Evolutionary conservation across 1,140 invertebrate genomes (phyloP).

Genomic region (Holcopasites calliopsidis): DNA sequence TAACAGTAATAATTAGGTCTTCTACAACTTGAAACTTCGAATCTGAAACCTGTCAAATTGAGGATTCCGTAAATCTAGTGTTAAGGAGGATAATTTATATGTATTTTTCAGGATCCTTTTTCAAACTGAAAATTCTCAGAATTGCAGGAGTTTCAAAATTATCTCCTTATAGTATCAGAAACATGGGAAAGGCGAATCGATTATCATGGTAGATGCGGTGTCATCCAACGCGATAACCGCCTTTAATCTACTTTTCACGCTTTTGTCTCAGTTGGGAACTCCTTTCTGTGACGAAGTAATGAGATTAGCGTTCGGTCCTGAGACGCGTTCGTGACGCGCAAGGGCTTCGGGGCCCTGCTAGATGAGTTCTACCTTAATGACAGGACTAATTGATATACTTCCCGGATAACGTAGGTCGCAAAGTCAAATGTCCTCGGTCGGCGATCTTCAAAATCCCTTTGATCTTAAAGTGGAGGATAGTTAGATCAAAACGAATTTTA

Average conservation of each 20-base stretch:
- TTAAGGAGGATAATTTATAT: too few species aligned
- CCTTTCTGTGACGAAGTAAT: slow-evolving; percentile 49
- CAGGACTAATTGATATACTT: slow-evolving; percentile 58
- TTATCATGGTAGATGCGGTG: slow-evolving; percentile 35
- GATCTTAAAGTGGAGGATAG: slow-evolving; percentile 17
- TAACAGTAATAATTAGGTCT: too few species aligned
- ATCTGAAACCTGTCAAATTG: too few species aligned
- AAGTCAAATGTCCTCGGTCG: slow-evolving; percentile 58
- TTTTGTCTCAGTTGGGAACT: slow-evolving; percentile 48
- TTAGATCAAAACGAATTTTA: too few species aligned
- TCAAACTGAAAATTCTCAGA: too few species aligned
- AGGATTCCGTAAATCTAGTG: too few species aligned
- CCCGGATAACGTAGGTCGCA: slow-evolving; percentile 48
- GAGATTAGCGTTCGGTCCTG: slow-evolving; percentile 45
- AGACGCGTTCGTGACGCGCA: slow-evolving; percentile 46
- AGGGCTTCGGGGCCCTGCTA: slow-evolving; percentile 3
- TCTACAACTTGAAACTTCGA: too few species aligned
- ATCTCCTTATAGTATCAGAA: neutral
- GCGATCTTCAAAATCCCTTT: slow-evolving; percentile 56
- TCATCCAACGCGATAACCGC: slow-evolving; percentile 44
- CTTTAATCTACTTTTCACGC: slow-evolving; percentile 62
- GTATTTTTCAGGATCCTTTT: too few species aligned
- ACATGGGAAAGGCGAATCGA: slow-evolving; percentile 18
- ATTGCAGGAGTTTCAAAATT: slow-evolving; percentile 19
- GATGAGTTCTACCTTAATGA: slow-evolving; percentile 35